Conservation (phyloP, 2,797 vertebrate species). For the Crocodylus rhombifer region DNA sequence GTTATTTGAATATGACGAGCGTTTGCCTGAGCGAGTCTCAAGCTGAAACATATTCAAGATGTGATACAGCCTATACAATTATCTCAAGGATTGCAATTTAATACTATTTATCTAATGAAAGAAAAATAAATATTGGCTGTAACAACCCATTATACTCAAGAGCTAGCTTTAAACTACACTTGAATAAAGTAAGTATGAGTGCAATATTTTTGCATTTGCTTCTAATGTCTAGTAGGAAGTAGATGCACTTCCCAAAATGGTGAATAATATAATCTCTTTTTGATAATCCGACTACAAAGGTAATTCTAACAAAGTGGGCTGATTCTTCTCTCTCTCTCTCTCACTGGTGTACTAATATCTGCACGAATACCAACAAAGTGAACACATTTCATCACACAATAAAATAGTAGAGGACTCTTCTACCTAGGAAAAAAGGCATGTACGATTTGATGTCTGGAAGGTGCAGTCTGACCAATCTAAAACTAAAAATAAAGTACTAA, state of each 20-base stretch:
- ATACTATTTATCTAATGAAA: constrained; percentile 82
- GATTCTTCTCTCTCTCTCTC: background rate
- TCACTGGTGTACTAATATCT: background rate
- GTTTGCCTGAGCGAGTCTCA: constrained; percentile 73
- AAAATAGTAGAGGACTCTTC: accelerated
- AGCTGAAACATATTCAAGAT: constrained; percentile 74
- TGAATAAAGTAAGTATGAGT: constrained; percentile 40
- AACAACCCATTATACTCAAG: constrained; percentile 66
- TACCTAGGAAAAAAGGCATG: background rate
- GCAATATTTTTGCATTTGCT: constrained; percentile 48
- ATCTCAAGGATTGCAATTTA: constrained; percentile 79
- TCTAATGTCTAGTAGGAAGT: background rate
- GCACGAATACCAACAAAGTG: background rate
- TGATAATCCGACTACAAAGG: background rate
- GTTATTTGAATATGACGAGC: constrained; percentile 78
- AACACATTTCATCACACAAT: background rate
- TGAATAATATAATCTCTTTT: constrained; percentile 24
- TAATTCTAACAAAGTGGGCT: background rate
- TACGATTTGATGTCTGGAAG: background rate
- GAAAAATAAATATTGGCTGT: constrained; percentile 77
- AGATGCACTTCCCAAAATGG: constrained; percentile 35
- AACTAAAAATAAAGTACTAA: background rate
- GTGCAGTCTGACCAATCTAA: background rate
- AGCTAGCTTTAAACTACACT: constrained; percentile 45
- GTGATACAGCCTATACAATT: constrained; percentile 63